Percentiles rank a stretch among this genome's conserved stretches.
These are phyloP conservation scores for Sympetrum striolatum DNA, from an alignment of 2,888 invertebrate species.

Conservation along the genomic window DNA sequence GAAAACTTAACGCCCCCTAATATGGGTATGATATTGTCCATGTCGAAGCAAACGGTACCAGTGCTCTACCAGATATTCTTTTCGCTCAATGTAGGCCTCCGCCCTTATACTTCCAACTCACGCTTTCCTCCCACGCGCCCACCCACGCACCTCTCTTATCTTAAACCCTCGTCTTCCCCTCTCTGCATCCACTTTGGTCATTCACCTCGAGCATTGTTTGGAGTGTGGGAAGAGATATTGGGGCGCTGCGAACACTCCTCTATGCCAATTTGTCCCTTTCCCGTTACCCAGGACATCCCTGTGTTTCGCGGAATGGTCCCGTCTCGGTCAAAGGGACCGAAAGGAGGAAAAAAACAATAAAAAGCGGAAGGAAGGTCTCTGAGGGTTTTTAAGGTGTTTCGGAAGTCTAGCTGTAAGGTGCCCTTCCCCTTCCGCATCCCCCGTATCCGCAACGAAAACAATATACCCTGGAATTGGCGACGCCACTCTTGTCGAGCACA, in stretches of 20 bases:
- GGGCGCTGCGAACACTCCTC: not conserved
- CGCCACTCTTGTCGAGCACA: not conserved
- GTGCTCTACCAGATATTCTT: not conserved
- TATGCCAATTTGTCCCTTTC: conserved; percentile 29
- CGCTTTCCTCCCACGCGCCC: not conserved
- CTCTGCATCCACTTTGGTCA: not conserved
- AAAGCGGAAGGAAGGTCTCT: not conserved
- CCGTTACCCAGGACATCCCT: not conserved
- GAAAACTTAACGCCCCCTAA: too few relatives aligned
- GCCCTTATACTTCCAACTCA: not conserved
- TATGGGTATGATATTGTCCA: too few relatives aligned
- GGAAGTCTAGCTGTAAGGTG: not conserved
- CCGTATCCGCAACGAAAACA: not conserved
- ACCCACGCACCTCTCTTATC: not conserved
- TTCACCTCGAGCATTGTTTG: conserved; percentile 25
- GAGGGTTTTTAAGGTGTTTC: not conserved
- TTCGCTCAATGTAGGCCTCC: not conserved
- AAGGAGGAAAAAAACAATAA: conserved; percentile 6
- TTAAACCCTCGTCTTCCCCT: not conserved
- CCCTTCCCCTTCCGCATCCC: not conserved
- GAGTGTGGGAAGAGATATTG: conserved; percentile 1
- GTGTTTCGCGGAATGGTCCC: conserved; percentile 30
- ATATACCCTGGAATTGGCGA: not conserved
- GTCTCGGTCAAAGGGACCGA: conserved; percentile 32
- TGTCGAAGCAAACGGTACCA: too few relatives aligned